Base-by-base conservation (phyloP, 2,797 vertebrate genomes). In the Pampus argenteus region DNA sequence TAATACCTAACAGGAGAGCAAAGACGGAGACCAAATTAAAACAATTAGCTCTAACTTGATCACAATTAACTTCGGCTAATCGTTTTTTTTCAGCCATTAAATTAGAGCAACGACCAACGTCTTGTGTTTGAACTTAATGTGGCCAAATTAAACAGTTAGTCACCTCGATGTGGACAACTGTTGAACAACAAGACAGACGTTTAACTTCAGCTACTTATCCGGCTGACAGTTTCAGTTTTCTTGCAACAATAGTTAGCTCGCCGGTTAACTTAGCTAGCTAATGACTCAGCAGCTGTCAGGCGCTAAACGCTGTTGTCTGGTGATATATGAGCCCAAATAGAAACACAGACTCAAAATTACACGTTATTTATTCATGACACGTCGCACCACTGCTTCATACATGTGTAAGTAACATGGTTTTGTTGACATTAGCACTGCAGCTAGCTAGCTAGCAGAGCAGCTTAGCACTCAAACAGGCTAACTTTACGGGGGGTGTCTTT, bases 251-350 rank as follows among this genome's bases (percentile, higher is more conserved):
- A 82, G 83, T 87, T 85, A 84, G 91, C 88, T 83, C 71, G 66
- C 88, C 84, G 86, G 86, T 86, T 67, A 78, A 77, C 76, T 84
- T 70, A 84, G 90, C 84, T 91, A 92, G 92, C 90, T 93, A 82
- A 92, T 95, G 94, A 95, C 93, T 95, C 94, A 95, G 93, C 94
- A 94, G 87, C 90, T 90, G 81, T 66, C 83, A 84, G 36, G 10
- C 42, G 9, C 34, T 38, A 76, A 67, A 77, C 9, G 17, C 6
- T 14, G 47, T 9, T 20, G 3, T 50, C 38, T 20, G n/a, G 40
- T 52, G n/a, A 13, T 22, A 6, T 49, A 22, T 45, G 20, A 70
- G 40, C 20, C 25, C 18, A 45, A 3, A 1, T 8, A 64, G 8
- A 48, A 62, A 40, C 23, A 6, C 7, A 62, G 31, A 79, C 45